Evolutionary conservation across 1,140 invertebrate genomes (phyloP), one percentile per base, ranked within the genome.

Genomic region (Drosophila ambigua): DNA sequence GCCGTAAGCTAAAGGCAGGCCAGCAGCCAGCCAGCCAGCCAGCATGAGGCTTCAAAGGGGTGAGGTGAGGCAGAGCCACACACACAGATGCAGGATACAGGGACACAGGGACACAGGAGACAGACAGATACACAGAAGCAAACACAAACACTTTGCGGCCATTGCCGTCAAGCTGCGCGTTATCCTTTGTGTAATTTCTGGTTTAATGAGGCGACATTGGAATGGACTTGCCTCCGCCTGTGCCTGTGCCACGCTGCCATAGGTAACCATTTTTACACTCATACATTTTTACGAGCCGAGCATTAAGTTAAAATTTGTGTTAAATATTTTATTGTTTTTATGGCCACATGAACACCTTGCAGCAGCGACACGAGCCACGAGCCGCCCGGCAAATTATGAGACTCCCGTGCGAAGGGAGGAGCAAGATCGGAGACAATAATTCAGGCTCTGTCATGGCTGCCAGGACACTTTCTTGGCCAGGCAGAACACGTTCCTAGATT

Each of bases 251-350:
- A 9, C 16, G n/a, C 35, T 35, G 57, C 72, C 63, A 66, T 69
- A 77, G 77, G 68, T 79, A 64, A 61, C 64, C 69, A 72, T 81
- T 84, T 75, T 85, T 88, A 74, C 65, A 72, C 55, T 75, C 78
- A 77, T 73, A 88, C 79, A 83, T 79, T 87, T 88, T 87, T 88
- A 89, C 58, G 82, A 68, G 64, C 55, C n/a, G 49, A 72, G 72
- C 75, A 87, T 87, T 88, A 88, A 87, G 83, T 87, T 88, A 87
- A 87, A 87, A 88, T 87, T 87, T 87, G 79, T 88, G 82, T 83
- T 87, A 87, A 87, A 87, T 87, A 87, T 87, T 87, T 87, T 79
- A 87, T 87, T 87, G 82, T 89, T 76, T 83, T 87, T 88, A 87
- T 79, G 76, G 72, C 62, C 75, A 73, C 71, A 88, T 88, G 82